Conservation (phyloP, 2,113 vertebrate species). For the Sander lucioperca region DNA sequence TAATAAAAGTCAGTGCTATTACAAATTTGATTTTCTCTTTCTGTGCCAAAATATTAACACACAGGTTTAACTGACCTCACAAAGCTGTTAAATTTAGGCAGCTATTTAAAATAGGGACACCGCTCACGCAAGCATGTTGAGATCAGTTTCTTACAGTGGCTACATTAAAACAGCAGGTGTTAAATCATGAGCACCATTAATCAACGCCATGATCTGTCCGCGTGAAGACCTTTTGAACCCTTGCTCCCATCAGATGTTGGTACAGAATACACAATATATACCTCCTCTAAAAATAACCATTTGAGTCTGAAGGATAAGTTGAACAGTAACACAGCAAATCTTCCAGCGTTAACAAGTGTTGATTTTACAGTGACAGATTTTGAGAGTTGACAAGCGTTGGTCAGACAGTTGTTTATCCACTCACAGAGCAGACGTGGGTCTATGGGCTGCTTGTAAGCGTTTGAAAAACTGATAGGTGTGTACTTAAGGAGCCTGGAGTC, state of each 20-base stretch:
- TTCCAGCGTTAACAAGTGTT: constrained; percentile 54
- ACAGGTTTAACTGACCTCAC: constrained; percentile 77
- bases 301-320: constrained; percentile 7
- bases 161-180: constrained; percentile 88
- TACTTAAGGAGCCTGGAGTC: not conserved
- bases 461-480: not conserved
- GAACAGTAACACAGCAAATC: constrained; percentile 52
- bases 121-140: constrained; percentile 81
- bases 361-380: constrained; percentile 58
- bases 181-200: constrained; percentile 86
- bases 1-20: not conserved
- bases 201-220: constrained; percentile 64
- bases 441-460: not conserved
- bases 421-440: constrained; percentile 25
- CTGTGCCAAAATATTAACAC: constrained; percentile 44
- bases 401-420: constrained; percentile 35
- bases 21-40: constrained; percentile 12
- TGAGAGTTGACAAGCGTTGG: constrained; percentile 30
- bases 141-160: constrained; percentile 88
- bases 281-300: constrained; percentile 35
- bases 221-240: constrained; percentile 35
- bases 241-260: constrained; percentile 38
- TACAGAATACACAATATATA: constrained; percentile 36
- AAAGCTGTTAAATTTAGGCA: constrained; percentile 88
- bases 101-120: constrained; percentile 84